Conservation (phyloP, 2,888 invertebrate species). For the Dryadula phaetusa region DNA sequence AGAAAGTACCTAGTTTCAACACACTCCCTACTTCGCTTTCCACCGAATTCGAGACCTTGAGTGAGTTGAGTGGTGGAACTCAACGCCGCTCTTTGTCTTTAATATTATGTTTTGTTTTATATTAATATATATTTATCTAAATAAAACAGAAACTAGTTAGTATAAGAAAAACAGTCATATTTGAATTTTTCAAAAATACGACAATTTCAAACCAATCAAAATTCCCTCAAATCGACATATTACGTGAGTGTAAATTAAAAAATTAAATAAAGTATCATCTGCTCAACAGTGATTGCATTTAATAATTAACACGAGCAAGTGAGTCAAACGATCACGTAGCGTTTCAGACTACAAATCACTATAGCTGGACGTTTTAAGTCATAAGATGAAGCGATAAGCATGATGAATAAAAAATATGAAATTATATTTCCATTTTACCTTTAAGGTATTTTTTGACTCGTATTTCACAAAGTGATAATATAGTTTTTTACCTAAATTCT, state of each 20-base stretch:
- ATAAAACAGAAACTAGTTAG: background rate
- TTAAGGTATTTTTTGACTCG: too few relatives aligned
- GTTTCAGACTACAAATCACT: constrained; percentile 70
- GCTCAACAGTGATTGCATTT: constrained; percentile 55
- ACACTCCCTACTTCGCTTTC: too few relatives aligned
- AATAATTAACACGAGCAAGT: constrained; percentile 70
- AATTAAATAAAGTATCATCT: constrained; percentile 34
- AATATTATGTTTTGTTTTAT: too few relatives aligned
- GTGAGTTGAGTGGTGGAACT: too few relatives aligned
- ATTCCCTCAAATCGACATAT: background rate
- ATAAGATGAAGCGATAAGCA: constrained; percentile 5
- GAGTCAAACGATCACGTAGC: constrained; percentile 68
- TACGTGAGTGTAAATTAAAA: constrained; percentile 8
- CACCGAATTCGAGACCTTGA: too few relatives aligned
- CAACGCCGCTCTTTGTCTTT: too few relatives aligned
- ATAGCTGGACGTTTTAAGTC: constrained; percentile 28
- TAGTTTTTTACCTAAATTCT: too few relatives aligned
- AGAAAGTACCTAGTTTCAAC: too few relatives aligned
- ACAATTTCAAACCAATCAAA: background rate
- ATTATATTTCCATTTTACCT: too few relatives aligned
- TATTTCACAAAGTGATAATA: too few relatives aligned
- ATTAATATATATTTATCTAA: background rate
- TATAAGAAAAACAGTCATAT: background rate
- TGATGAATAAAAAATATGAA: background rate
- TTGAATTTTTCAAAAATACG: background rate